A percentile compares a stretch with the other conserved stretches of the same genome.
These are phyloP conservation scores for Listronotus oregonensis DNA, from an alignment of 1,140 invertebrate genomes.

Conservation along the genomic window DNA sequence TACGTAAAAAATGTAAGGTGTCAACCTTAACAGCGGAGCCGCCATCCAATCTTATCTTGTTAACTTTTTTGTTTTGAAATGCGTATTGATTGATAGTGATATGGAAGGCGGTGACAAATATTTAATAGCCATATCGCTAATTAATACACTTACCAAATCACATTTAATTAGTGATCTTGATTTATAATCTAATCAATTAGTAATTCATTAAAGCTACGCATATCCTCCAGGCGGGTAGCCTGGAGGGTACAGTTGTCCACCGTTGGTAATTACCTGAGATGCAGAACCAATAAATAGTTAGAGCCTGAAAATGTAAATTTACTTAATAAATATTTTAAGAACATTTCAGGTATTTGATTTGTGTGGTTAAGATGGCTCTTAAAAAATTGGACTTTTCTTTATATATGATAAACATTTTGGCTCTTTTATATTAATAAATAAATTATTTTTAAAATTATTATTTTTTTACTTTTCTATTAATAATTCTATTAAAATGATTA, in stretches of 20 bases:
- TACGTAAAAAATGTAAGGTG: neutral
- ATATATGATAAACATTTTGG: no score
- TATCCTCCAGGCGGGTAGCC: no score
- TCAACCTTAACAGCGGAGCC: conserved; percentile 1
- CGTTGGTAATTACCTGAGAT: conserved; percentile 13
- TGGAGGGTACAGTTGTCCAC: conserved; percentile 11
- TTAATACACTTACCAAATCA: conserved; percentile 32
- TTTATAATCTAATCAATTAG: conserved; percentile 31
- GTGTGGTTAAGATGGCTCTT: no score
- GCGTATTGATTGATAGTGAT: conserved; percentile 28
- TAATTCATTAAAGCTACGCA: conserved; percentile 19
- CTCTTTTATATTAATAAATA: no score
- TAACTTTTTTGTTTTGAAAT: conserved; percentile 24
- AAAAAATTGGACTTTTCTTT: no score
- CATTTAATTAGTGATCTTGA: conserved; percentile 35
- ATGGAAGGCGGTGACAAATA: conserved; percentile 25
- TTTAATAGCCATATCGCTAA: conserved; percentile 23
- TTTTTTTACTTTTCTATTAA: no score
- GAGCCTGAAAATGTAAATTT: conserved; percentile 12
- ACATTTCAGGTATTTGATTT: no score
- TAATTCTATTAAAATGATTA: no score
- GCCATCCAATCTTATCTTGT: conserved; percentile 26
- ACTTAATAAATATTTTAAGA: neutral
- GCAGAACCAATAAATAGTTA: conserved; percentile 4
- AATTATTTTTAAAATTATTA: no score